These are phyloP conservation scores for Mesorhabditis sp. DNA, from an alignment of 2,888 invertebrate genomes.

Conservation along the genomic window DNA sequence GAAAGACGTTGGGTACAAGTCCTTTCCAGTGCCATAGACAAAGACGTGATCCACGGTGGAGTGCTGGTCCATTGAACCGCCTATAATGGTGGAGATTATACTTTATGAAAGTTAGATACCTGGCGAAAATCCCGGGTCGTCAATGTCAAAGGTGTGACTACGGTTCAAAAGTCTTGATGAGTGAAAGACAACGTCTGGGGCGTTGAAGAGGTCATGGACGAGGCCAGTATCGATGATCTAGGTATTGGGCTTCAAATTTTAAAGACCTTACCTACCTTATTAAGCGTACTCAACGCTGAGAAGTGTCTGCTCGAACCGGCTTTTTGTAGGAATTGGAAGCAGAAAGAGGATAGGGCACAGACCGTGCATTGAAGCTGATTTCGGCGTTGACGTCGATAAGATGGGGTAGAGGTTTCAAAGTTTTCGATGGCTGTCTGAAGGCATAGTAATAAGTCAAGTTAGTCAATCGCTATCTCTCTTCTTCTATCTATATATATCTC, in stretches of 20 bases:
- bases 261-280: conserved; percentile 60
- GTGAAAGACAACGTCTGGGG: conserved; percentile 48
- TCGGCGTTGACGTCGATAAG: conserved; percentile 43
- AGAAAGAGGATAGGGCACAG: conserved; percentile 64
- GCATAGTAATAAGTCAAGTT: not conserved
- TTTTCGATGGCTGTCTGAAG: conserved; percentile 60
- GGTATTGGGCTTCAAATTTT: conserved; percentile 1
- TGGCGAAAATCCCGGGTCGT: conserved; percentile 8
- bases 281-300: conserved; percentile 67
- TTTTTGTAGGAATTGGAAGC: conserved; percentile 63
- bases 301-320: conserved; percentile 67
- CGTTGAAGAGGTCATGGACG: conserved; percentile 59
- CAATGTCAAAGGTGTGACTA: conserved; percentile 13
- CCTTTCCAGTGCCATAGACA: conserved; percentile 29
- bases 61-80: conserved; percentile 26
- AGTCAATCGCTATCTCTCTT: not conserved
- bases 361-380: conserved; percentile 61
- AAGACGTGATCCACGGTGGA: conserved; percentile 48
- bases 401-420: conserved; percentile 51
- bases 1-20: conserved; percentile 6
- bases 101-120: conserved; percentile 14
- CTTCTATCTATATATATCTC: not conserved
- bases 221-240: conserved; percentile 64
- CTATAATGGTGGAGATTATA: not conserved
- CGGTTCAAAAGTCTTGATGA: conserved; percentile 52